These are phyloP conservation scores for Tragelaphus scriptus DNA, from an alignment of 2,113 vertebrate species.

Conservation along the genomic window DNA sequence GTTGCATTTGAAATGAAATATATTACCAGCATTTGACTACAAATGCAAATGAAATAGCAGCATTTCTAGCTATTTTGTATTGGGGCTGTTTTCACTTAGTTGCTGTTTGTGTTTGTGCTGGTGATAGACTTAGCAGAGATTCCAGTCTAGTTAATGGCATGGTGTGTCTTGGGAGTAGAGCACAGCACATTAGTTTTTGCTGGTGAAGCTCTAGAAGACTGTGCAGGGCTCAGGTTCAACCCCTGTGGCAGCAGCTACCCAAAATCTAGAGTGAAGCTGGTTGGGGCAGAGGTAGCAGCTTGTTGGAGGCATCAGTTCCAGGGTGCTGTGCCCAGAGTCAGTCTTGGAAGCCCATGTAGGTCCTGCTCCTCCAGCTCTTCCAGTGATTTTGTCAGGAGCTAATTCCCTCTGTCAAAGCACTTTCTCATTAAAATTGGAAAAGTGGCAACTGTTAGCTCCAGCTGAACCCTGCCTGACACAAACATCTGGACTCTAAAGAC, in stretches of 20 bases:
- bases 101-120: background rate
- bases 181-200: background rate
- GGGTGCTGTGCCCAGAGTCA: background rate
- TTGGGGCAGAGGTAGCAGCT: background rate
- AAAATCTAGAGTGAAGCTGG: background rate
- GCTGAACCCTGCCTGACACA: background rate
- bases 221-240: background rate
- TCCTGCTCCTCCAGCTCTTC: background rate
- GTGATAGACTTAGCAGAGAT: background rate
- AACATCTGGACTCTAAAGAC: background rate
- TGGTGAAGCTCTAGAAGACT: background rate
- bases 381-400: background rate
- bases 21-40: background rate
- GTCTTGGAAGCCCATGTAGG: background rate
- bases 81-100: background rate
- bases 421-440: background rate
- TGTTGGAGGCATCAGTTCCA: background rate
- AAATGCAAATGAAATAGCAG: background rate
- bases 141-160: too few relatives aligned
- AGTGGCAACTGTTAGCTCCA: background rate
- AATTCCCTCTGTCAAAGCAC: background rate
- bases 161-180: background rate
- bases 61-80: background rate
- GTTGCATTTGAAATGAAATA: background rate
- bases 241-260: background rate